Base-by-base conservation (phyloP, 2,888 invertebrate species). In the Trisateles emortualis region DNA sequence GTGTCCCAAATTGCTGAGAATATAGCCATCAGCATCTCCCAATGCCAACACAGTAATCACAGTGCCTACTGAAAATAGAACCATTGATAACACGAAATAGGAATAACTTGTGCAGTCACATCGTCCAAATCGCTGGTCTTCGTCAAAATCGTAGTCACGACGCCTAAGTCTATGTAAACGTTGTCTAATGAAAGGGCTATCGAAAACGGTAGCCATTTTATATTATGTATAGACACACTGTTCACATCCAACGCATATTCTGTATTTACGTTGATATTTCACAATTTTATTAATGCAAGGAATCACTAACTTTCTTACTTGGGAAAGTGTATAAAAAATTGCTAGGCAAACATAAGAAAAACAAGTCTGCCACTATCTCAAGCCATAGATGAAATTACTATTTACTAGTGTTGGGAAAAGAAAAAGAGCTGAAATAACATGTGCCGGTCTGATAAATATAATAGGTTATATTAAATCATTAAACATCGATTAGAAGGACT, bases 41-140 rank as follows among this genome's bases (percentile, higher is more conserved):
- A 95, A 86, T 40, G 95, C 94, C 52, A 95, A 82, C 49, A 95
- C 94, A 59, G 95, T 95, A 64, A 95, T 94, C 54, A 94, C 93
- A 46, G 95, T 94, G 38, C 95, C 95, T 46, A 95, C 94, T 32
- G 94, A 94, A 84, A 95, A 94, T 55, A 95, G 84, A 41, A 94
- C 93, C 87, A 95, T 90, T 41, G 95, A 95, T 52, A 95, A 88
- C 52, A 94, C 93, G 68, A 95, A 93, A 83, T 95, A 95, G 6
- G 94, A 94, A 80, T 95, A 95, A 64, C 95, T 95, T 8, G 94
- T 95, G 77, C 95, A 95, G 81, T 95, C 95, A 80, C 95, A 95
- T 78, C 94, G 91, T 51, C 94, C 94, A 74, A 95, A 94, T 79
- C 94, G 90, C 70, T 93, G 93, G 66, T 94, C 94, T 75, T 94